These are phyloP conservation scores for Drosophila takahashii DNA, from an alignment of 1,140 invertebrate genomes.

Conservation along the genomic window DNA sequence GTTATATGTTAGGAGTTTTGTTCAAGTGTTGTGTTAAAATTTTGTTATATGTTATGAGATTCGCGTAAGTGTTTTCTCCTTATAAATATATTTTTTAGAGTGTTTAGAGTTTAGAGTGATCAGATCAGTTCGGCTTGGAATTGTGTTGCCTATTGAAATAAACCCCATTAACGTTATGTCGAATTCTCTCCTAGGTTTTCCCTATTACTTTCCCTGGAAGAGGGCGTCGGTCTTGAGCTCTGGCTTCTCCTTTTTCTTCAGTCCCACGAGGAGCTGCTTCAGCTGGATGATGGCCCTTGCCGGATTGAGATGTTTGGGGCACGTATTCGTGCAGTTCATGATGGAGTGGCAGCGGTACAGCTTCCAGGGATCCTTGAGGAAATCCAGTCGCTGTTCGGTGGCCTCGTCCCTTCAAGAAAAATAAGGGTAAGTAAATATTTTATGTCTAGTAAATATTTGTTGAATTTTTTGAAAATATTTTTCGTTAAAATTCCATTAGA, in stretches of 20 bases:
- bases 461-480: too few species aligned
- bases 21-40: too few species aligned
- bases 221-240: conserved; percentile 87
- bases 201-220: conserved; percentile 10
- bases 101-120: not conserved
- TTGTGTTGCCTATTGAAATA: not conserved
- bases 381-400: conserved; percentile 91
- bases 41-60: not conserved
- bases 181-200: not conserved
- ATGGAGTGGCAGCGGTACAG: conserved; percentile 97
- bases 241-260: conserved; percentile 91
- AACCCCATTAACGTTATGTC: conserved; percentile 5
- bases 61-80: not conserved
- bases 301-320: conserved; percentile 98
- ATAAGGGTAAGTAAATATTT: too few species aligned
- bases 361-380: conserved; percentile 94
- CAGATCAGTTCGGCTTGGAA: not conserved
- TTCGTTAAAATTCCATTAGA: too few species aligned
- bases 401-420: conserved; percentile 90
- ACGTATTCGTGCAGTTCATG: conserved; percentile 99
- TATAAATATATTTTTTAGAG: not conserved
- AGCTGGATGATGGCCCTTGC: conserved; percentile 97
- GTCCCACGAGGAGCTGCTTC: conserved; percentile 94
- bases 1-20: not conserved
- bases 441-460: too few species aligned